Base-by-base conservation (phyloP, 2,113 vertebrate species). In the Sturnira hondurensis region DNA sequence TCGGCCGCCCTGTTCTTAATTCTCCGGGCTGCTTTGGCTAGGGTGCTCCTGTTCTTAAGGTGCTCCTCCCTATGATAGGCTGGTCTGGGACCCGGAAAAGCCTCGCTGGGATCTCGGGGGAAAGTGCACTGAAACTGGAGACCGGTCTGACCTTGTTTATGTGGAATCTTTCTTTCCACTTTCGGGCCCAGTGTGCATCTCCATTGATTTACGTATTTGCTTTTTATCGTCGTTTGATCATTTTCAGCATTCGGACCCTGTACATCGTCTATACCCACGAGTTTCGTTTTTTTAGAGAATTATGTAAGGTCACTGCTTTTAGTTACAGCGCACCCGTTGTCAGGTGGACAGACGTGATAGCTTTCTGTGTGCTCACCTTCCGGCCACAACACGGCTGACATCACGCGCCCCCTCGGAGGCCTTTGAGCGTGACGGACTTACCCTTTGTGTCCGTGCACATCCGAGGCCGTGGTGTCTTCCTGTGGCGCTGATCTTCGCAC, bases 321-420 rank as follows among this genome's bases (percentile, higher is more conserved):
- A 10, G 28, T 65, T 26, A 7, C 16, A 5, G 13, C 2, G 1
- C 1, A 8, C 3, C 19, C 19, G 26, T 5, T 45, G n/a, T 22
- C 14, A 4, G 22, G 10, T 12, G 8, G 12, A 7, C n/a, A 71
- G 56, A 19, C 4, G 10, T 5, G 43, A 20, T 4, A 45, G 17
- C 16, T 28, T 47, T 80, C 65, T 28, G 19, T 20, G 16, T 7
- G 1, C 19, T 22, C 31, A 1, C 36, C 11, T 45, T 45, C 20
- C 2, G 41, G 84, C 43, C 61, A 2, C 4, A 67, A 36, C 7
- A 3, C 20, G 3, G 36, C 15, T 68, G 17, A 54, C 84, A 54
- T 68, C 15, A 16, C 7, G 0, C 5, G 63, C 41, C 41, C 68
- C 76, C 56, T 19, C 13, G 45, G 45, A 31, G 9, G 63, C 50